A percentile compares a stretch with the other conserved stretches of the same genome.
These are phyloP conservation scores for Podotricha telesiphe DNA, from an alignment of 2,888 invertebrate species.

Conservation along the genomic window DNA sequence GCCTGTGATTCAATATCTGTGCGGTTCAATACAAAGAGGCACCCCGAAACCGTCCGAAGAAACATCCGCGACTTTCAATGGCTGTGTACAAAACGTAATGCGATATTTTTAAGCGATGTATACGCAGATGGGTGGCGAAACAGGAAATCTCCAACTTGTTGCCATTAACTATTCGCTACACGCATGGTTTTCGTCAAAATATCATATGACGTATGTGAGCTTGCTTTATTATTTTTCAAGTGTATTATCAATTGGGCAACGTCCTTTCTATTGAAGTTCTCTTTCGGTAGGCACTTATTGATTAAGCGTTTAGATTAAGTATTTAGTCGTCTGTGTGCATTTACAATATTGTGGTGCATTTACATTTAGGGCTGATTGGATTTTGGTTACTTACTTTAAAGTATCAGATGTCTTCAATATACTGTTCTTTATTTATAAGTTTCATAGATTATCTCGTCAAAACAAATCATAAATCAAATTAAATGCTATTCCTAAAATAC, in stretches of 20 bases:
- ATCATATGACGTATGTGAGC: slow-evolving; percentile 50
- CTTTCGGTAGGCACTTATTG: neutral
- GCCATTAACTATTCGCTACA: slow-evolving; percentile 64
- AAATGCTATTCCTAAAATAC: neutral
- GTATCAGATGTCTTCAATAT: neutral
- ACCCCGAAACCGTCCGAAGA: slow-evolving; percentile 66
- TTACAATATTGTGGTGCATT: neutral
- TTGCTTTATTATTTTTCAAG: slow-evolving; percentile 21
- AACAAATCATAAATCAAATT: neutral
- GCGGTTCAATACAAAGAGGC: slow-evolving; percentile 62
- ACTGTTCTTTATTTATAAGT: neutral
- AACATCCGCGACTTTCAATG: slow-evolving; percentile 66
- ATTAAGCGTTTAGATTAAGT: neutral
- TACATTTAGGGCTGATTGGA: neutral
- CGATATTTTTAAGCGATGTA: slow-evolving; percentile 79
- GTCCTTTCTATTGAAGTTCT: neutral
- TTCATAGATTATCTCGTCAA: neutral
- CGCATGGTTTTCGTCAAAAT: slow-evolving; percentile 53
- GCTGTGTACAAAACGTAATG: slow-evolving; percentile 64
- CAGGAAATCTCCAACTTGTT: slow-evolving; percentile 79
- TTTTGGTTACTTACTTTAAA: neutral
- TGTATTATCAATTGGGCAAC: slow-evolving; percentile 23
- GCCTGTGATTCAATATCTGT: slow-evolving; percentile 76
- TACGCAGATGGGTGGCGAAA: slow-evolving; percentile 74
- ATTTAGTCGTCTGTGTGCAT: neutral